Percentiles rank a stretch among this genome's conserved stretches.
Conservation (phyloP, 2,888 invertebrate species). For the Thelaira solivaga region DNA sequence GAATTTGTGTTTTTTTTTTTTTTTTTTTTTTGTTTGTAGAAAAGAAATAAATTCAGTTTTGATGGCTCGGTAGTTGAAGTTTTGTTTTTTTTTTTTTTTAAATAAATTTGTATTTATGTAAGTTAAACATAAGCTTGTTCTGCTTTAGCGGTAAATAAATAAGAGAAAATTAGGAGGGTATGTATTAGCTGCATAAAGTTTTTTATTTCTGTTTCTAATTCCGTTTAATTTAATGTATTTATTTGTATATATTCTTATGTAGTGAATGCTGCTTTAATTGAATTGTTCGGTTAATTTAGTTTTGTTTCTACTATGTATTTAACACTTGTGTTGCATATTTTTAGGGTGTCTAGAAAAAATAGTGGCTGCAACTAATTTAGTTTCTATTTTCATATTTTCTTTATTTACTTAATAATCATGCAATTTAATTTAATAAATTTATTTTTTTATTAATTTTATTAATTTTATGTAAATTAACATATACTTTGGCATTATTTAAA, state of each 20-base stretch:
- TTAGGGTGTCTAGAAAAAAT: constrained; percentile 37
- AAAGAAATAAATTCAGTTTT: constrained; percentile 35
- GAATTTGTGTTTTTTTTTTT: constrained; percentile 14
- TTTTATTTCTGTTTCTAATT: neutral
- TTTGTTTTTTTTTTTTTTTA: constrained; percentile 3
- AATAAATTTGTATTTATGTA: constrained; percentile 22
- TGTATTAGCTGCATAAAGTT: neutral
- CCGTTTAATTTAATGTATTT: neutral
- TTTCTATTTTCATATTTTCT: constrained; percentile 14
- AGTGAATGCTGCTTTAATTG: neutral
- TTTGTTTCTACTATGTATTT: constrained; percentile 28
- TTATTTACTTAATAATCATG: constrained; percentile 1
- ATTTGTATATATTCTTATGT: neutral
- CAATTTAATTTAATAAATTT: neutral
- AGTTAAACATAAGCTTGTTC: constrained; percentile 11
- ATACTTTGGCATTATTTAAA: constrained; percentile 17
- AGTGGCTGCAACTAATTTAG: neutral
- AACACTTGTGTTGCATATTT: constrained; percentile 28
- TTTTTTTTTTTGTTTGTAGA: neutral
- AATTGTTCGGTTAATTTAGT: constrained; percentile 26
- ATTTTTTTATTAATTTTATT: neutral
- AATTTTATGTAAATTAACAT: neutral
- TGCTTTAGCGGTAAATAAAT: neutral
- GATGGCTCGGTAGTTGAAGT: constrained; percentile 59
- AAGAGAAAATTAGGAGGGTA: neutral